A percentile compares a stretch with the other conserved stretches of the same genome.
phyloP scores from a whole-genome alignment of 2,888 invertebrate species.

The Polia nebulosa region DNA sequence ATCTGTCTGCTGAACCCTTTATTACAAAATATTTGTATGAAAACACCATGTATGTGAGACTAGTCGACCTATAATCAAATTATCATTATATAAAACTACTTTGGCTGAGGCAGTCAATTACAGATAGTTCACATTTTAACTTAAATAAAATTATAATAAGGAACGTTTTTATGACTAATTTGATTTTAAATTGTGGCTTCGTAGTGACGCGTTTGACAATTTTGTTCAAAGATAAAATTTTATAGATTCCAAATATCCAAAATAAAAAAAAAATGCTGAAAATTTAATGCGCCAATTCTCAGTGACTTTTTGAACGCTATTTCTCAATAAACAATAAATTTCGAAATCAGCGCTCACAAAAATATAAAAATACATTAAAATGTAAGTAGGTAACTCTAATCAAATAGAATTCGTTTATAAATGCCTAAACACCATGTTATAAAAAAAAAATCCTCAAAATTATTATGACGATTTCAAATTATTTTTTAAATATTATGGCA shows the following conservation, averaged over 20 bases:
- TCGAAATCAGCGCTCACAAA: conserved; percentile 6
- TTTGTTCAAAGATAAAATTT: neutral
- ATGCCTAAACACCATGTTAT: conserved; percentile 63
- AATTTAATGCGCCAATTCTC: conserved; percentile 27
- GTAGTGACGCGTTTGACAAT: conserved; percentile 3
- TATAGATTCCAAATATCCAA: neutral
- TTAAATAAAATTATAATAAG: conserved; percentile 57
- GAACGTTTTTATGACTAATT: conserved; percentile 53
- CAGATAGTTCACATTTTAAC: conserved; percentile 31
- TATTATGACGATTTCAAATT: conserved; percentile 46
- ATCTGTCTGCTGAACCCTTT: neutral
- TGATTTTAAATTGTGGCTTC: conserved; percentile 1
- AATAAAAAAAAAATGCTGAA: neutral
- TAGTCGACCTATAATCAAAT: conserved; percentile 50
- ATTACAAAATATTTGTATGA: conserved; percentile 31
- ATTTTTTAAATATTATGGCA: conserved; percentile 59
- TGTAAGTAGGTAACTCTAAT: conserved; percentile 10
- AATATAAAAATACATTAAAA: conserved; percentile 2
- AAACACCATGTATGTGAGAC: conserved; percentile 51
- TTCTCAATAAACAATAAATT: neutral
- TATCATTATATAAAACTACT: conserved; percentile 54
- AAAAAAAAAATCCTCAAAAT: conserved; percentile 24
- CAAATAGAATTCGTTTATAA: conserved; percentile 39
- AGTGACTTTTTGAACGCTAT: neutral
- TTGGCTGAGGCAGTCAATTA: conserved; percentile 49